Evolutionary conservation across 92 coral and sea anemone genomes (phyloP).

Genomic region (Anthopleura xanthogrammica): DNA sequence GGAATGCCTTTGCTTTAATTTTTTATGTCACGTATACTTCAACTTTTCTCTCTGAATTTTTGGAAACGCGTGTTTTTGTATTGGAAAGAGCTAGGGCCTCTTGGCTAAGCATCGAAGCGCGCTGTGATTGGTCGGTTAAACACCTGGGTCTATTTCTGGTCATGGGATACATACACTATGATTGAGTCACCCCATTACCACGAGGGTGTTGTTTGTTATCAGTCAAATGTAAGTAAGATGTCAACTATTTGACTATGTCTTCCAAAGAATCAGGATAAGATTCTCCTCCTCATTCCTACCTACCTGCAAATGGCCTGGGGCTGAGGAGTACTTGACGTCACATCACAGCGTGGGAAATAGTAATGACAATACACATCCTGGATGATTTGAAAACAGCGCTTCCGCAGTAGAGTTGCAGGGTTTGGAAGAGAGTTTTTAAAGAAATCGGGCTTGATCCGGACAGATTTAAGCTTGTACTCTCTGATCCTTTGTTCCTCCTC

Average conservation of each 20-base stretch:
- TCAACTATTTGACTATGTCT: background rate
- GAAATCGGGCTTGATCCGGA: conserved; percentile 9
- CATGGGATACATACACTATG: no score
- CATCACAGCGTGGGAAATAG: conserved; percentile 70
- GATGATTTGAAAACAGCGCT: conserved; percentile 35
- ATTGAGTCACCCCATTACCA: no score
- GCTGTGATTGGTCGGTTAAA: no score
- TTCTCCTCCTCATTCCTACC: background rate
- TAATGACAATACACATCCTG: conserved; percentile 65
- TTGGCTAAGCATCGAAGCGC: no score
- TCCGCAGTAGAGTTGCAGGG: conserved; percentile 4
- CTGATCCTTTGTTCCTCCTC: background rate
- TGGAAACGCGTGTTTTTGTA: no score
- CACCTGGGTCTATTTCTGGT: no score
- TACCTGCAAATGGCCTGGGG: conserved; percentile 77
- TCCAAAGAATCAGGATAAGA: background rate
- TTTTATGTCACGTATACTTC: no score
- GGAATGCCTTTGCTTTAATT: no score
- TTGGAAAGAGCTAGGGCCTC: no score
- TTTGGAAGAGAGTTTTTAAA: conserved; percentile 12
- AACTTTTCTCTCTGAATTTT: no score
- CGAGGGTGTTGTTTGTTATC: no score
- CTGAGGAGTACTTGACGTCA: conserved; percentile 49
- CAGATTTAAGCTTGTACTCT: conserved; percentile 22
- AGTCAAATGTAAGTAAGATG: no score